Evolutionary conservation across 53 echinoderm and acorn worm species (phyloP), one percentile per base, ranked within the genome.

Genomic region (Hippasteria phrygiana): DNA sequence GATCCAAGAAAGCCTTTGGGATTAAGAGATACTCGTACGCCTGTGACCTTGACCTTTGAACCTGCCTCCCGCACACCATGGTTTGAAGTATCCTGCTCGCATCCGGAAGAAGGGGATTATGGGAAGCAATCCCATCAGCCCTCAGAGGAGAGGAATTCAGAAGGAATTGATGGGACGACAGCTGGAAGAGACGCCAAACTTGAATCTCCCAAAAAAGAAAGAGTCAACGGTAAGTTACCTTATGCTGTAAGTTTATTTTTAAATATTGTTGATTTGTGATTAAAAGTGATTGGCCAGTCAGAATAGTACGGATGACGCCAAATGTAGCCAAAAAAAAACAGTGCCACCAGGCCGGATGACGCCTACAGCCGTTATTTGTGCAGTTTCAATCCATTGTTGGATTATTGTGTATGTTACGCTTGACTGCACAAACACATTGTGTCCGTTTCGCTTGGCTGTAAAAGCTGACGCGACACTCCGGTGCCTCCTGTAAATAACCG

Each of bases 61-160:
- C 33, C 79, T 24, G 38, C 38, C 80, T 27, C 79, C 20, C 41
- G 42, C 20, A 55, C 42, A 12, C 45, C 62, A 4, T 90, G 79
- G 78, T 89, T 89, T 81, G 90, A 90, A 50, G 90, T 90, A 2
- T 71, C 81, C 20, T 90, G 90, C 39, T 43, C 28, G 12, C 59
- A 82, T 46, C 59, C 62, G 7, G 90, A 81, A 29, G 73, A 38
- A 32, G 82, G 38, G 41, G 80, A 90, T 55, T 42, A 80, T 35
- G 47, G 62, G 82, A 91, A 34, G 54, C 33, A 18, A 45, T 32
- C 55, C 51, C 87, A 54, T 10, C 76, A 38, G 26, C 36, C 71
- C 41, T 48, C 40, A 66, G 82, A 64, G 40, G 31, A 82, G 66
- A 82, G 35, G 5, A 33, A 9, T 0, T 35, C 54, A 9, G 66